Percentiles rank a stretch among this genome's conserved stretches.
These are phyloP conservation scores for Carpatolechia fugitivella DNA, from an alignment of 2,888 invertebrate genomes.

Conservation along the genomic window DNA sequence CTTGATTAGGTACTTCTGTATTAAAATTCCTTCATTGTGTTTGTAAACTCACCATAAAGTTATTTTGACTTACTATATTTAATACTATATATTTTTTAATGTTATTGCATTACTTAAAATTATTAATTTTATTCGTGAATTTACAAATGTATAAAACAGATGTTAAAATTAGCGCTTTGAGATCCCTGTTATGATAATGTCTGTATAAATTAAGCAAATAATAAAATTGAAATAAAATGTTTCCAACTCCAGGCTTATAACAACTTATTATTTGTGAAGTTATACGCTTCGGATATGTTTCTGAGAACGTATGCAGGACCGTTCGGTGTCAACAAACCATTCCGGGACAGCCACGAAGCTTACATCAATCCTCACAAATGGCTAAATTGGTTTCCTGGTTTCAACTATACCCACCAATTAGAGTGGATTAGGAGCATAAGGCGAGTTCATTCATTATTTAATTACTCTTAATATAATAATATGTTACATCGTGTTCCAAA, in stretches of 20 bases:
- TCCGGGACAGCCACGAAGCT: neutral
- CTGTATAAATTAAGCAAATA: neutral
- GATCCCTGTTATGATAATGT: no score
- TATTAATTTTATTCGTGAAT: no score
- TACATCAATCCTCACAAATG: neutral
- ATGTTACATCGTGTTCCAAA: no score
- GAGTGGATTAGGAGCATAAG: neutral
- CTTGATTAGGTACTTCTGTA: no score
- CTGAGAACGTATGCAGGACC: neutral
- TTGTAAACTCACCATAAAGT: no score
- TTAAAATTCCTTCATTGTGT: no score
- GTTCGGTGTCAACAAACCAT: neutral
- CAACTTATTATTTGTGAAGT: neutral
- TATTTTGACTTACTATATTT: no score
- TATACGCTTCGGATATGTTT: neutral
- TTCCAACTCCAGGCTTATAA: neutral
- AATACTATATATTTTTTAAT: no score
- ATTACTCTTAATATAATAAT: no score
- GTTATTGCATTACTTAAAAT: no score
- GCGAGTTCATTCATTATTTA: neutral
- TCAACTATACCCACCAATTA: neutral
- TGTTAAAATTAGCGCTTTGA: no score
- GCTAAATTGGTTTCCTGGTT: neutral
- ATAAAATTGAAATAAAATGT: neutral
- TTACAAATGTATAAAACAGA: no score